Percentiles rank a stretch among this genome's conserved stretches.
These are phyloP conservation scores for Itoplectis maculator DNA, from an alignment of 2,888 invertebrate genomes.

Conservation along the genomic window DNA sequence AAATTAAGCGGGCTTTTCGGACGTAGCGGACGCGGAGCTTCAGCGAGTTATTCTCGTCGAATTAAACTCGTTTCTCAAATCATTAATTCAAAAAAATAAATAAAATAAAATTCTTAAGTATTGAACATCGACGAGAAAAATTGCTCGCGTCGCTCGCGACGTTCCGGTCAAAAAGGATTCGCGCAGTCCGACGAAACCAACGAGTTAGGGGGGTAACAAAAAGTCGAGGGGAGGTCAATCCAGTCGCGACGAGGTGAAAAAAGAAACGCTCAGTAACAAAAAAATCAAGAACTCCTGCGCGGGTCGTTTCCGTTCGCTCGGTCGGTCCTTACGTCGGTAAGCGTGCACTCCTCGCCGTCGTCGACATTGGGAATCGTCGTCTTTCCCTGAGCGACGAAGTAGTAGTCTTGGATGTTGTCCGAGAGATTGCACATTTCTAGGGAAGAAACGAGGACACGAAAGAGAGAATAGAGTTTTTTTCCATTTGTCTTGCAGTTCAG, in stretches of 20 bases:
- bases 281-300: constrained; percentile 49
- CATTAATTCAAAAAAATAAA: neutral
- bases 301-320: constrained; percentile 28
- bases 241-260: constrained; percentile 40
- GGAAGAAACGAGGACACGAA: constrained; percentile 75
- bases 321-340: constrained; percentile 91
- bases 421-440: constrained; percentile 91
- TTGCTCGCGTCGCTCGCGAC: neutral
- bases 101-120: too few species aligned
- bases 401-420: constrained; percentile 93
- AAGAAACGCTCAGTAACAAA: constrained; percentile 24
- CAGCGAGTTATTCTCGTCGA: constrained; percentile 28
- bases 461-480: constrained; percentile 63
- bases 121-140: neutral
- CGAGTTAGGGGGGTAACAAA: constrained; percentile 34
- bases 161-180: neutral
- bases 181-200: constrained; percentile 33
- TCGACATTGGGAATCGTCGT: constrained; percentile 95
- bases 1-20: constrained; percentile 33
- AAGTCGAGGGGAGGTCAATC: neutral
- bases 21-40: constrained; percentile 19
- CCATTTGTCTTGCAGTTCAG: neutral
- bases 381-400: constrained; percentile 97
- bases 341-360: constrained; percentile 94
- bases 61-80: neutral